Evolutionary conservation across 2,113 vertebrate genomes (phyloP), one percentile per base, ranked within the genome.

Genomic region (Notarius quadriscutis): DNA sequence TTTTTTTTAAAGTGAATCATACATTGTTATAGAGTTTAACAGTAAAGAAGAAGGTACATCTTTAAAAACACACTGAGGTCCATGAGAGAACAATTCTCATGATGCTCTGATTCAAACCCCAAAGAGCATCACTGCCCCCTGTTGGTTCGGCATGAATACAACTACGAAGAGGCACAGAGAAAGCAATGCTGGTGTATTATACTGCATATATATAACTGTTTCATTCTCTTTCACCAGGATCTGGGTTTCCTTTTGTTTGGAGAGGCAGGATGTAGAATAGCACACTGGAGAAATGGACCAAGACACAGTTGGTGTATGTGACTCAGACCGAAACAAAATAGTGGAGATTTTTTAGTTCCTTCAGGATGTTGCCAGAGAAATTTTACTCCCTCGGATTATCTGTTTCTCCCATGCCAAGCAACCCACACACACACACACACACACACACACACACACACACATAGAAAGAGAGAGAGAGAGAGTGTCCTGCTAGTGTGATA

Each of bases 81-180:
- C 34, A 62, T 62, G 84, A 27, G 22, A 84, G 74, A 86, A 62
- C 9, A 69, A 22, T 83, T 74, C 71, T 53, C 80, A 60, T 25
- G 34, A 74, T 71, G 57, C 30, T 10, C 15, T 57, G 53, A 12
- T n/a, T 65, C 27, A 14, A 27, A 72, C 2, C n/a, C 55, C 55
- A 82, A 86, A 79, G 88, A 81, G 25, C 81, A 65, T 79, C 63
- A 84, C 22, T 63, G 75, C 75, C 85, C 81, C 83, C 85, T 84
- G 10, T 30, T 87, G 88, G 25, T 84, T 55, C 6, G 25, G 4
- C 10, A 41, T 41, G 41, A 41, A 11, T 34, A 14, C 15, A 20
- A 10, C 11, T 8, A 72, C 25, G 15, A 6, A 65, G 25, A n/a
- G 53, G 8, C 25, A 72, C 22, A 72, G 51, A 53, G 57, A 15